Evolutionary conservation across 2,797 vertebrate genomes (phyloP).

Genomic region (Taeniopygia guttata): DNA sequence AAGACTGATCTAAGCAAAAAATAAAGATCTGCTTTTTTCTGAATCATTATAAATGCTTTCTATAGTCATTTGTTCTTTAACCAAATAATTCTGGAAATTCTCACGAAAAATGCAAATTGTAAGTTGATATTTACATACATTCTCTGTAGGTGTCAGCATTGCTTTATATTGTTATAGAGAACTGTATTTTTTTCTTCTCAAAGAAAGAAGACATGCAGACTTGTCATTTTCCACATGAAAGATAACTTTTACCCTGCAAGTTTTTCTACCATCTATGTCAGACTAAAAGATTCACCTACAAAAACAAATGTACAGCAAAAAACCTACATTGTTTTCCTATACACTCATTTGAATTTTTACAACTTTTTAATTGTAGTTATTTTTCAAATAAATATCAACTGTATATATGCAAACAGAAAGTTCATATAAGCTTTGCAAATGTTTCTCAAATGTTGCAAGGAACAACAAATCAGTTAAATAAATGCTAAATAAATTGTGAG

Average conservation of each 20-base stretch:
- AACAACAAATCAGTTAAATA: not conserved
- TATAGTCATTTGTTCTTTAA: not conserved
- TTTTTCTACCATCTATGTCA: not conserved
- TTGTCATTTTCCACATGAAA: constrained; percentile 27
- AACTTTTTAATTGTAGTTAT: not conserved
- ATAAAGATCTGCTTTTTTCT: not conserved
- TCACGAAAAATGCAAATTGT: constrained; percentile 24
- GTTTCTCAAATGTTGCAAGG: not conserved
- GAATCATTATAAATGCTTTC: not conserved
- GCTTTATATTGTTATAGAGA: constrained; percentile 60
- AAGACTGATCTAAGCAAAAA: not conserved
- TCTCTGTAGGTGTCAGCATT: constrained; percentile 76
- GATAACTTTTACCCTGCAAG: not conserved
- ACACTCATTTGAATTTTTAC: not conserved
- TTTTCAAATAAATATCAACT: not conserved
- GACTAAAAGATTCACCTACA: not conserved
- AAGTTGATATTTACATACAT: constrained; percentile 64
- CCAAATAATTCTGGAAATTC: not conserved
- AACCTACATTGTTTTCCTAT: not conserved
- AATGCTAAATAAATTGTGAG: not conserved
- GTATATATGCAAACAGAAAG: not conserved
- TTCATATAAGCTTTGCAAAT: not conserved
- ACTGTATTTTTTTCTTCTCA: constrained; percentile 46
- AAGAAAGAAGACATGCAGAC: not conserved
- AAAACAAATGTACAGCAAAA: not conserved